Evolutionary conservation across 2,888 invertebrate genomes (phyloP), one percentile per base, ranked within the genome.

Genomic region (Heterodera filipjevi): DNA sequence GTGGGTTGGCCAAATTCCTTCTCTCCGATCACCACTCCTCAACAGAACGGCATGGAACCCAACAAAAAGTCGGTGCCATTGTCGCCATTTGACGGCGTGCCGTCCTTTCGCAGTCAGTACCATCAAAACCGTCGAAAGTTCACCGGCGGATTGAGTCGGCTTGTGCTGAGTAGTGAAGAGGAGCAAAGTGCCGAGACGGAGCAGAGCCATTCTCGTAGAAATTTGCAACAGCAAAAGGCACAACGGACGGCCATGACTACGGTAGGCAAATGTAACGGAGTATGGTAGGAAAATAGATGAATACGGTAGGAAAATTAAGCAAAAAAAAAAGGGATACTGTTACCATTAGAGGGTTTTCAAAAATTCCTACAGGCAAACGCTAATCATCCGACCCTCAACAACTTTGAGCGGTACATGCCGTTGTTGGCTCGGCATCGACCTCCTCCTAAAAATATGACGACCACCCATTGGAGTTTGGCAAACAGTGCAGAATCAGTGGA

Each of bases 391-490:
- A 30, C 68, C 68, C 8, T 32, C 19, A 68, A 68, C 68, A 68
- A 68, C 22, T 35, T 68, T 30, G 68, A 68, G 16, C 68, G 68
- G 14, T 68, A 68, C 33, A 68, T 68, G 68, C 68, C 68, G 14
- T 35, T 68, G 68, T 35, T 68, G 68, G 35, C 32, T 22, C 32
- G 68, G 35, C 68, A 68, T 32, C 68, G 68, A 14, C 68, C 68
- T 8, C 32, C 33, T 6, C 68, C 35, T 16, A 68, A 68, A 35
- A 68, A 68, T 33, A 66, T 68, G 68, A 68, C 33, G 68, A 68
- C 68, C 68, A 33, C 68, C 33, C 68, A 33, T 14, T 68, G 68
- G 68, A 68, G 68, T 68, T 68, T 68, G 33, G 35, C 68, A 3
- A 68, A 68, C 33, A 68, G 68, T 27, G 68, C 68, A 35, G 68